A percentile compares a stretch with the other conserved stretches of the same genome.
These are phyloP conservation scores for Agonopterix heracliana DNA, from an alignment of 2,888 invertebrate species.

Conservation along the genomic window DNA sequence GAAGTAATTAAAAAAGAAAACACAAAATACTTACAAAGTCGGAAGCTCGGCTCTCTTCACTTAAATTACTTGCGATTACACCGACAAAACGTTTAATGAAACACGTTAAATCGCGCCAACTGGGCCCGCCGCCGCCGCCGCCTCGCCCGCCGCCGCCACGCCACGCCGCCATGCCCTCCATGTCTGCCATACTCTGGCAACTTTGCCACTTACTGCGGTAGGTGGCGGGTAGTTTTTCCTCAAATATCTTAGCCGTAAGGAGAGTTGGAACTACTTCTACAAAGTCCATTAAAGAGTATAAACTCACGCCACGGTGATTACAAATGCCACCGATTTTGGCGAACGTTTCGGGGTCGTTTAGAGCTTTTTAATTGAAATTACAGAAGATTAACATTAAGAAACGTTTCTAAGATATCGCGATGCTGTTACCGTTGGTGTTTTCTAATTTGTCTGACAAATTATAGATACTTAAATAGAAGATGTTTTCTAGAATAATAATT, in stretches of 20 bases:
- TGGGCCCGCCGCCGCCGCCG: conserved; percentile 43
- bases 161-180: conserved; percentile 15
- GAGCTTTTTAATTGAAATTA: conserved; percentile 66
- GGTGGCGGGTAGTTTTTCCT: conserved; percentile 70
- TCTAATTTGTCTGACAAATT: too few relatives aligned
- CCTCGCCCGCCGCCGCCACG: conserved; percentile 10
- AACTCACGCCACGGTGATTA: conserved; percentile 67
- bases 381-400: conserved; percentile 36
- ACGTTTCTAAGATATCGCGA: conserved; percentile 13
- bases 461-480: too few relatives aligned
- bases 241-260: conserved; percentile 73
- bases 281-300: conserved; percentile 74
- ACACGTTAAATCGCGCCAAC: conserved; percentile 73
- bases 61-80: conserved; percentile 76
- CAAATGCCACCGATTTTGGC: conserved; percentile 66
- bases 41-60: conserved; percentile 74
- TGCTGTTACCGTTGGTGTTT: neutral
- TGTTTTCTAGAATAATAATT: too few relatives aligned
- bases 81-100: conserved; percentile 76
- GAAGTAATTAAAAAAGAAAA: conserved; percentile 77
- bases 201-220: conserved; percentile 66
- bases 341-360: conserved; percentile 62
- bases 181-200: conserved; percentile 58
- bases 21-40: conserved; percentile 76
- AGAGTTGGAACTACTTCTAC: conserved; percentile 72